Evolutionary conservation across 2,888 invertebrate species (phyloP).

Genomic region (Euclidia mi): DNA sequence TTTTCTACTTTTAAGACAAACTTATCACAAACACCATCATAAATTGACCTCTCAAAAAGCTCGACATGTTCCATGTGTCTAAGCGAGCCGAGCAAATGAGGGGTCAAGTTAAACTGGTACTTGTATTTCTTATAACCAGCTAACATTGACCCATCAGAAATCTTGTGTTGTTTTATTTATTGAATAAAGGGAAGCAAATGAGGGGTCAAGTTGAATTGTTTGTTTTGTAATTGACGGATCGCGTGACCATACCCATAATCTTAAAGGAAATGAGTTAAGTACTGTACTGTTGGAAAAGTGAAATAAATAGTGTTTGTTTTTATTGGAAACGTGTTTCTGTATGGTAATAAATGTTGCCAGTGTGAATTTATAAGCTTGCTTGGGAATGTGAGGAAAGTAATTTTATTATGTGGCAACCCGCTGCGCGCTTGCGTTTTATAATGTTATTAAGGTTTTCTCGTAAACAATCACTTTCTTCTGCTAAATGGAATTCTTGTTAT

Average conservation of each 20-base stretch:
- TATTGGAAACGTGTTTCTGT: slow-evolving; percentile 53
- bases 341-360: slow-evolving; percentile 22
- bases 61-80: not conserved
- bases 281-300: slow-evolving; percentile 55
- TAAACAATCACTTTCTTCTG: not conserved
- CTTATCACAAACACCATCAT: slow-evolving; percentile 2
- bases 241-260: slow-evolving; percentile 64
- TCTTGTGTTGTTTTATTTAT: slow-evolving; percentile 15
- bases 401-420: slow-evolving; percentile 14
- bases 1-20: slow-evolving; percentile 33
- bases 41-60: slow-evolving; percentile 7
- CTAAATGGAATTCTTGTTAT: not conserved
- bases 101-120: slow-evolving; percentile 12
- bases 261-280: slow-evolving; percentile 57
- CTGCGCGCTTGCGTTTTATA: not conserved
- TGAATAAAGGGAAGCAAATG: slow-evolving; percentile 32
- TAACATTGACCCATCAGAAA: slow-evolving; percentile 35
- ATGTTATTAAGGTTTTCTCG: not conserved
- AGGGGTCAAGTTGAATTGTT: slow-evolving; percentile 44
- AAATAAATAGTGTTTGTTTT: slow-evolving; percentile 59
- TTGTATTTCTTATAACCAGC: slow-evolving; percentile 28
- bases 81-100: not conserved
- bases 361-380: slow-evolving; percentile 25
- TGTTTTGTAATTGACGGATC: slow-evolving; percentile 57
- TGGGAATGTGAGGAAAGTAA: slow-evolving; percentile 18